Evolutionary conservation across 1,140 invertebrate species (phyloP), one percentile per base, ranked within the genome.

Genomic region (Eulimnadia texana): DNA sequence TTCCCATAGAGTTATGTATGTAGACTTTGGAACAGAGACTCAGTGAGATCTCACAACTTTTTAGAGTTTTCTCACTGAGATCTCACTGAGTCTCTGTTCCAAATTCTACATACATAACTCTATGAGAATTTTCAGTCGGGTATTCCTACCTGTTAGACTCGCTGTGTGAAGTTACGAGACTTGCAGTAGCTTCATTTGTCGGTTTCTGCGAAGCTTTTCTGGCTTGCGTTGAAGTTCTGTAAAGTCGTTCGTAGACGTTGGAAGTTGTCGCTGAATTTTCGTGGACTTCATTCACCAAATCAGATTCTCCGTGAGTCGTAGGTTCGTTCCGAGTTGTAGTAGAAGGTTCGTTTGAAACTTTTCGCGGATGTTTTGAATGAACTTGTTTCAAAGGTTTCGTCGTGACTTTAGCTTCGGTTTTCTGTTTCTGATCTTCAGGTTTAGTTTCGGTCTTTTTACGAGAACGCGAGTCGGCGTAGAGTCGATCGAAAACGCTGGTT

Each of bases 161-260:
- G 33, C 33, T 42, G 33, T 42, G 33, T 16, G 33, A 16, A 16
- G 6, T 42, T 42, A 42, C 6, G 33, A 9, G 6, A 9, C 6
- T 9, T 42, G 33, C 33, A 6, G 33, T 42, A 16, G 55, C n/a
- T 25, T 33, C 55, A 25, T n/a, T n/a, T n/a, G n/a, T n/a, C n/a
- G 23, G 28, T 20, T 42, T 27, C 42, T 58, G 55, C 23, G 55
- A 58, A 9, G 55, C 55, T n/a, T 58, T 58, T 27, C 55, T 22
- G 3, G 55, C 28, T n/a, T 58, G 55, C 9, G 55, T 58, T 33
- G 55, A 33, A 19, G 55, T 13, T 16, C 55, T 27, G 55, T 58
- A 58, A 16, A 58, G 42, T 19, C 55, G 23, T 42, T 58, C 55
- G 28, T 58, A 58, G n/a, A 58, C 55, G 29, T 58, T 58, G 16